These are phyloP conservation scores for Eilema sororculum DNA, from an alignment of 2,888 invertebrate species.

Conservation along the genomic window DNA sequence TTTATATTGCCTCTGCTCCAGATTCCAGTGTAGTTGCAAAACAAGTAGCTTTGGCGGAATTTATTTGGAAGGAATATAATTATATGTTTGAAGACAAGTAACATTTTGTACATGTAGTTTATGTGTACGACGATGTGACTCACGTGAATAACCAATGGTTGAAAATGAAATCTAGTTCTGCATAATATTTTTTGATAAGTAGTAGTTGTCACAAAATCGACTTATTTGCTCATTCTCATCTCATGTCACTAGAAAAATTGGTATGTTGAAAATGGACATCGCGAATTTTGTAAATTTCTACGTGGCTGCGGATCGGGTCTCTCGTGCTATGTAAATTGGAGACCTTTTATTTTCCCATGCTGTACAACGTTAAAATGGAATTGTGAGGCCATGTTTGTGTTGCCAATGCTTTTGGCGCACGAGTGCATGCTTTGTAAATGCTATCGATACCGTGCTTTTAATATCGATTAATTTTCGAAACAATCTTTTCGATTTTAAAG, in stretches of 20 bases:
- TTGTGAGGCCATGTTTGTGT: slow-evolving; percentile 67
- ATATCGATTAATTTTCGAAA: slow-evolving; percentile 72
- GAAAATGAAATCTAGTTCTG: slow-evolving; percentile 70
- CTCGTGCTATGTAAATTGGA: slow-evolving; percentile 77
- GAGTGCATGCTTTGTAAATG: slow-evolving; percentile 64
- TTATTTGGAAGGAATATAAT: slow-evolving; percentile 49
- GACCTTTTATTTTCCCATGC: slow-evolving; percentile 75
- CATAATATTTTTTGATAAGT: slow-evolving; percentile 73
- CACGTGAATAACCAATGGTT: slow-evolving; percentile 75
- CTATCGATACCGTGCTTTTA: slow-evolving; percentile 52
- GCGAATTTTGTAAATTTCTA: slow-evolving; percentile 60
- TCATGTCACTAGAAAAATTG: slow-evolving; percentile 45
- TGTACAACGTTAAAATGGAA: slow-evolving; percentile 72
- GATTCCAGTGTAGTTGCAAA: slow-evolving; percentile 71
- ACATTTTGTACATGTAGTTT: slow-evolving; percentile 31
- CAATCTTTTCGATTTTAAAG: slow-evolving; percentile 67
- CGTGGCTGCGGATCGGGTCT: slow-evolving; percentile 60
- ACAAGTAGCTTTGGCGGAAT: slow-evolving; percentile 61
- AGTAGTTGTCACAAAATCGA: slow-evolving; percentile 66
- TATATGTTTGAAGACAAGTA: not conserved
- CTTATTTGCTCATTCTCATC: slow-evolving; percentile 62
- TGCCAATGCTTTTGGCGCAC: slow-evolving; percentile 66
- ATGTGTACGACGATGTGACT: slow-evolving; percentile 72
- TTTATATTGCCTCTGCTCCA: slow-evolving; percentile 76
- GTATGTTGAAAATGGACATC: slow-evolving; percentile 67